These are phyloP conservation scores for Philopedon plagiatum DNA, from an alignment of 2,888 invertebrate genomes.

Conservation along the genomic window DNA sequence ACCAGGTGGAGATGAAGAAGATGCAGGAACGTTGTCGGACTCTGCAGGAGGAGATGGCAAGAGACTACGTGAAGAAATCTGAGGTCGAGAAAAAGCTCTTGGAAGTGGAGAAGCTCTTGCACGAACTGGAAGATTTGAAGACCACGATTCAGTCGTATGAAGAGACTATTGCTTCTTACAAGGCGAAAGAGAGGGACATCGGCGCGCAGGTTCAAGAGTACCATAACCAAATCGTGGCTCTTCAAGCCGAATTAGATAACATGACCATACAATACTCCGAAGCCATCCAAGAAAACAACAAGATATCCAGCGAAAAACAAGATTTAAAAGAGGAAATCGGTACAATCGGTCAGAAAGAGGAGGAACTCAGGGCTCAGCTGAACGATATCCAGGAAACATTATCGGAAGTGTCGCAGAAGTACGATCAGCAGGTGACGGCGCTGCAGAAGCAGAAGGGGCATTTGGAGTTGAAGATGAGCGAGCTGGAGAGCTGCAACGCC, in stretches of 20 bases:
- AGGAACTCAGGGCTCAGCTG: conserved; percentile 66
- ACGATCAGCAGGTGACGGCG: conserved; percentile 60
- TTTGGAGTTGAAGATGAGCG: conserved; percentile 67
- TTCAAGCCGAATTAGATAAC: conserved; percentile 79
- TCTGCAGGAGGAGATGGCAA: conserved; percentile 70
- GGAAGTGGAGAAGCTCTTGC: conserved; percentile 69
- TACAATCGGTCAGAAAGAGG: conserved; percentile 72
- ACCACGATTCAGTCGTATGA: conserved; percentile 67
- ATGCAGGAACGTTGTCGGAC: conserved; percentile 35
- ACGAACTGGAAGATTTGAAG: conserved; percentile 69
- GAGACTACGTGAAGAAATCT: conserved; percentile 72
- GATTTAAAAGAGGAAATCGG: conserved; percentile 77
- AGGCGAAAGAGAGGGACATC: conserved; percentile 58
- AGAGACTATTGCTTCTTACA: conserved; percentile 63
- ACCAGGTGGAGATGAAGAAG: conserved; percentile 57
- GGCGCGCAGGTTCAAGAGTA: conserved; percentile 62
- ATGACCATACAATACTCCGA: conserved; percentile 83
- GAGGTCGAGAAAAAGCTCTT: conserved; percentile 71
- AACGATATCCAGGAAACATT: conserved; percentile 62
- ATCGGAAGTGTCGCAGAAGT: conserved; percentile 58
- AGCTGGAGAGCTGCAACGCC: conserved; percentile 66
- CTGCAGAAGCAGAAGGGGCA: conserved; percentile 69
- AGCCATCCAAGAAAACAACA: conserved; percentile 80
- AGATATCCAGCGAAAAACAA: conserved; percentile 79
- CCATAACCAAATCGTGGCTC: conserved; percentile 71